Base-by-base conservation (phyloP, 2,888 invertebrate genomes). In the Drosophila parthenogenetica region DNA sequence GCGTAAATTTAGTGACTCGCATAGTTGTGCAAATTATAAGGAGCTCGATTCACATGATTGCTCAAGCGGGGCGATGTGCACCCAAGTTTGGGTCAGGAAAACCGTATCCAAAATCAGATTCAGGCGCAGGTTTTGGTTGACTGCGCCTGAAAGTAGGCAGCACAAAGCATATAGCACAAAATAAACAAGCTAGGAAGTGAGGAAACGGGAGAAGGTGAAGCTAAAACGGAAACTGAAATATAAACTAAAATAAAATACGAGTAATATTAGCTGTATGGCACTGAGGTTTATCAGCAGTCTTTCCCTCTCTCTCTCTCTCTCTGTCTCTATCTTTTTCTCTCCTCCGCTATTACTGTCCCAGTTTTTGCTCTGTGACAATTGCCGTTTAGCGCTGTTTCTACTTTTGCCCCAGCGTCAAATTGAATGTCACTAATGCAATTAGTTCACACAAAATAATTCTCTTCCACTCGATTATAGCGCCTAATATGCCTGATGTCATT, bases 371-470 rank as follows among this genome's bases (percentile, higher is more conserved):
- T 84, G 76, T 79, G 84, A 84, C 87, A 84, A 84, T 87, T 87
- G 84, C 69, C 82, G 80, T 84, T 84, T 87, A 78, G 76, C 85
- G 80, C 66, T 67, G 67, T 63, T 81, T 57, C 58, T 68, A 64
- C 51, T 39, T 68, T 40, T 50, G 40, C 50, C 40, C 14, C 29
- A 51, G 72, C 69, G 79, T 83, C 81, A 88, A 88, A 88, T 88
- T 89, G 87, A 89, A 89, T 87, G 89, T 89, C 75, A 89, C 89
- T 89, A 89, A 89, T 89, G 84, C 89, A 89, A 89, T 89, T 89
- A 89, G 87, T 82, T 84, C 79, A 77, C 77, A 88, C 81, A 86
- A 87, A 86, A 86, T 86, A 88, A 85, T 81, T 87, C 81, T 79
- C 79, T 88, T 88, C 88, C 89, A 87, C 87, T 79, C 82, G 81